These are phyloP conservation scores for Xenopus petersii DNA, from an alignment of 2,797 vertebrate genomes.

Conservation along the genomic window DNA sequence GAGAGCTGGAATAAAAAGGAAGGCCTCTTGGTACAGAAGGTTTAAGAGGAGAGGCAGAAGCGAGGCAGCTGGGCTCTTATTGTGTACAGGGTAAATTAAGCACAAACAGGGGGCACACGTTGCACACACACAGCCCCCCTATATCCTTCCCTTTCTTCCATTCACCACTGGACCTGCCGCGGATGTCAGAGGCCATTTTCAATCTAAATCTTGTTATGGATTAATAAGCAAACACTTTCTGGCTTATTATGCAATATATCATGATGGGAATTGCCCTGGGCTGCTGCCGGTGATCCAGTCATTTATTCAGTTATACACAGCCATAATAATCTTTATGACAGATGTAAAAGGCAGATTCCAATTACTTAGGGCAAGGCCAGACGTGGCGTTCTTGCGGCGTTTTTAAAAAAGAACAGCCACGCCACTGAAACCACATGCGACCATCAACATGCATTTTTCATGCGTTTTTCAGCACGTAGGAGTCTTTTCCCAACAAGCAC, in stretches of 20 bases:
- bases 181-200: constrained; percentile 64
- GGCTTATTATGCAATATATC: constrained; percentile 75
- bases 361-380: constrained; percentile 35
- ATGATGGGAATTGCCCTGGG: constrained; percentile 66
- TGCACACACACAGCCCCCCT: constrained; percentile 49
- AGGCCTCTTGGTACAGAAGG: constrained; percentile 53
- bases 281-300: constrained; percentile 69
- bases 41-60: constrained; percentile 49
- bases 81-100: constrained; percentile 54
- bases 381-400: too few relatives aligned
- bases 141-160: not conserved
- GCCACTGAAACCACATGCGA: too few relatives aligned
- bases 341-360: constrained; percentile 51
- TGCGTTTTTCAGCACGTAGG: too few relatives aligned
- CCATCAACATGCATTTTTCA: too few relatives aligned
- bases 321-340: constrained; percentile 67
- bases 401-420: too few relatives aligned
- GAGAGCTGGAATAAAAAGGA: constrained; percentile 51
- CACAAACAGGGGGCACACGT: constrained; percentile 56
- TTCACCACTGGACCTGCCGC: constrained; percentile 50
- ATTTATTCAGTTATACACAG: constrained; percentile 60
- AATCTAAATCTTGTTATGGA: constrained; percentile 75
- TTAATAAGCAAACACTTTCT: constrained; percentile 76
- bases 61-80: constrained; percentile 51
- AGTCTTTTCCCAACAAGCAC: too few relatives aligned